Base-by-base conservation (phyloP, 2,113 vertebrate species). In the Xenopus laevis region DNA sequence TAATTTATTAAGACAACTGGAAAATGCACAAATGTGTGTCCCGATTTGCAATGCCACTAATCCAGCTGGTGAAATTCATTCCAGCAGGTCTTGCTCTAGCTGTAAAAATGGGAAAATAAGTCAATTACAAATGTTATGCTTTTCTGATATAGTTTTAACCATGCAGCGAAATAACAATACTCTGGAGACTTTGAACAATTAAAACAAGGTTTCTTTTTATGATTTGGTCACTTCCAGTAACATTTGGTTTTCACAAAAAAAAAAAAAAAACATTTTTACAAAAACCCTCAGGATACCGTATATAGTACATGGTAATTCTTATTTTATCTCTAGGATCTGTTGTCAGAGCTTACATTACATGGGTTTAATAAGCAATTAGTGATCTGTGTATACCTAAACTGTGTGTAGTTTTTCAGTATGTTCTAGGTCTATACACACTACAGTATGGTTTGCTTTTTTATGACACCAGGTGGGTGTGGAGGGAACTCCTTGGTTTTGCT, bases 61-160 rank as follows among this genome's bases (percentile, higher is more conserved):
- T 93, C 93, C 93, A 87, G 67, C 85, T 95, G 95, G 92, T 91
- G 82, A 86, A 83, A 83, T 86, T 87, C 94, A 94, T 90, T 88
- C 82, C 87, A 83, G 33, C 86, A 93, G 89, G 89, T 94, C 91
- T 94, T 92, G 11, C 87, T 88, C 90, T 84, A 80, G 85, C 92
- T 92, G 93, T 94, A 96, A 95, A 40, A 96, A 89, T 90, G 89
- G 90, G 88, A 94, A 94, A 96, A 94, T 92, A 92, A 95, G 91
- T 92, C 92, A 94, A 92, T 94, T 90, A 91, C 84, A 89, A 84
- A 87, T 93, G 88, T 89, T 86, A 89, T 89, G 88, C 23, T 27
- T 27, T 27, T 27, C 23, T 27, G 23, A 27, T 27, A 27, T 27
- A 1, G 81, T 82, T 76, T 81, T 88, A 85, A 89, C 81, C 80